These are phyloP conservation scores for Anguilla obscura DNA, from an alignment of 2,797 vertebrate species.

Conservation along the genomic window DNA sequence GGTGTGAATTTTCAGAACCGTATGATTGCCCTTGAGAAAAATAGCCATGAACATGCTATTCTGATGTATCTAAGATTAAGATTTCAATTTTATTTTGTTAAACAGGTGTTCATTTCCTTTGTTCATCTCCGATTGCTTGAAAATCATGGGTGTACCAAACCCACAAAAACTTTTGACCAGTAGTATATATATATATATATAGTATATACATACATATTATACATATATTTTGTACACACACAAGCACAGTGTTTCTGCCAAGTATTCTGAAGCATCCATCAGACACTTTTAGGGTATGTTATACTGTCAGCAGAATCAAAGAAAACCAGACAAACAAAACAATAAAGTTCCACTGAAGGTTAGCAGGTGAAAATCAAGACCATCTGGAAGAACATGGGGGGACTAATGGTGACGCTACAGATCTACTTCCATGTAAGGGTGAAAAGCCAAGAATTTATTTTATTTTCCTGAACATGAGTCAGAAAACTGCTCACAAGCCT, in stretches of 20 bases:
- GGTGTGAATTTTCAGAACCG: too few species aligned
- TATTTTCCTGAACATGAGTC: conserved; percentile 7
- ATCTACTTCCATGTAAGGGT: background rate
- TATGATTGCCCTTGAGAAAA: too few species aligned
- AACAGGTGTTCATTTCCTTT: too few species aligned
- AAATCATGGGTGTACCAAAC: too few species aligned
- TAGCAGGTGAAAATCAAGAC: background rate
- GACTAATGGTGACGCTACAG: background rate
- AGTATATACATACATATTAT: background rate
- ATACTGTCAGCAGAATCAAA: background rate
- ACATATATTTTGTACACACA: background rate
- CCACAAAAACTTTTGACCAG: background rate
- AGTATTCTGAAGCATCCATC: conserved; percentile 10
- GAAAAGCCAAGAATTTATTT: background rate
- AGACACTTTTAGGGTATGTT: conserved; percentile 19
- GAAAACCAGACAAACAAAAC: background rate
- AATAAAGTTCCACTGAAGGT: background rate
- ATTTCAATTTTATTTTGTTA: too few species aligned
- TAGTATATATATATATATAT: background rate
- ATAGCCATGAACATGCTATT: too few species aligned
- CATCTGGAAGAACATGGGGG: background rate
- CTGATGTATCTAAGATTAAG: too few species aligned
- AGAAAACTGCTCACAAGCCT: background rate
- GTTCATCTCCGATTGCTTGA: too few species aligned
- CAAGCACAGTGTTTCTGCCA: background rate